Conservation (phyloP, 2,113 vertebrate genomes). For the Drymodes brunneopygia region DNA sequence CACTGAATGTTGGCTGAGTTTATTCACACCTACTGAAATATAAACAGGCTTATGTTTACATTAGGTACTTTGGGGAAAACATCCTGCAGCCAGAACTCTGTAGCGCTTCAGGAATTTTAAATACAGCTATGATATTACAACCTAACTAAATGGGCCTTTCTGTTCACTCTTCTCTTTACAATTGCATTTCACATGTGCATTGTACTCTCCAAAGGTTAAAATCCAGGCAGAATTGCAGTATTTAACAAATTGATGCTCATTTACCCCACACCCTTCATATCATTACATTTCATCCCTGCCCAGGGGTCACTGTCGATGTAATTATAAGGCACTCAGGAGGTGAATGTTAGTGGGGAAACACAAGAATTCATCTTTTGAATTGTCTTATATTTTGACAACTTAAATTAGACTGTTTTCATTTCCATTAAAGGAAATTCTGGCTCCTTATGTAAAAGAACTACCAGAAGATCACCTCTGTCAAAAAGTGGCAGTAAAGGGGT, state of each 20-base stretch:
- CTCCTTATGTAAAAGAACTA: background rate
- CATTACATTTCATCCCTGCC: slow-evolving; percentile 12
- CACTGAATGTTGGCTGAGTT: slow-evolving; percentile 26
- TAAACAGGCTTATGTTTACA: slow-evolving; percentile 39
- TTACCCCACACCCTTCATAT: background rate
- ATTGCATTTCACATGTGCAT: slow-evolving; percentile 7
- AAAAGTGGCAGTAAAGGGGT: background rate
- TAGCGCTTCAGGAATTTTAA: slow-evolving; percentile 51
- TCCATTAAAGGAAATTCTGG: background rate
- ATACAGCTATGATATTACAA: slow-evolving; percentile 20
- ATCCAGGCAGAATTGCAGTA: slow-evolving; percentile 3
- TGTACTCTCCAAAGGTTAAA: slow-evolving; percentile 43
- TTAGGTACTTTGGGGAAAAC: slow-evolving; percentile 29
- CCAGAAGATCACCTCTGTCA: background rate
- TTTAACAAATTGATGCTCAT: slow-evolving; percentile 48
- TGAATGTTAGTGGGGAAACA: slow-evolving; percentile 27
- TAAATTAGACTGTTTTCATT: slow-evolving; percentile 37
- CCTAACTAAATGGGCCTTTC: slow-evolving; percentile 17
- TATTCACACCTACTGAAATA: slow-evolving; percentile 45
- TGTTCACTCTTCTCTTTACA: background rate
- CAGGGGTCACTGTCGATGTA: background rate
- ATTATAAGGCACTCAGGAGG: slow-evolving; percentile 50
- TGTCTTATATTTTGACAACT: slow-evolving; percentile 33
- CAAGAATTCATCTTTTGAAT: slow-evolving; percentile 32
- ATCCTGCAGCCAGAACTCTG: slow-evolving; percentile 33